phyloP scores from a whole-genome alignment of 2,888 invertebrate genomes.

The Ennomos quercinarius region DNA sequence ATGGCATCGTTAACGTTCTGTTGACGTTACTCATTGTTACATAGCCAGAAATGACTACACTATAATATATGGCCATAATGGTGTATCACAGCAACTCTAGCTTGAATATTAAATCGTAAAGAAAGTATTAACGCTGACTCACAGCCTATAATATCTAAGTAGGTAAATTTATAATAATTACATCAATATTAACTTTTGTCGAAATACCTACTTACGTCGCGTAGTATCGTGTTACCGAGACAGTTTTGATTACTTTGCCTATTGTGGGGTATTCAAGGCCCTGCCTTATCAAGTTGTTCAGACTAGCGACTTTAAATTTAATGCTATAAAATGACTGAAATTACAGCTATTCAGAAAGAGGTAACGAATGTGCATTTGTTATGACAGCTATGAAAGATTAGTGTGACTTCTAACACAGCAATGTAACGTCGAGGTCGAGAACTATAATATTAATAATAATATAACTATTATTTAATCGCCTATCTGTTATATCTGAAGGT shows the following conservation, averaged over 20 bases:
- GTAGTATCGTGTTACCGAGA: conserved; percentile 13
- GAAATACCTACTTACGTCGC: conserved; percentile 35
- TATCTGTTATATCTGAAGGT: conserved; percentile 40
- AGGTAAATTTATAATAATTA: conserved; percentile 62
- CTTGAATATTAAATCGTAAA: conserved; percentile 80
- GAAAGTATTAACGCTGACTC: conserved; percentile 79
- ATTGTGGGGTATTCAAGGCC: conserved; percentile 7
- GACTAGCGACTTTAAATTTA: conserved; percentile 51
- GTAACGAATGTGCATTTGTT: conserved; percentile 59
- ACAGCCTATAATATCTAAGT: conserved; percentile 81
- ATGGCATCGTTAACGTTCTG: conserved; percentile 57
- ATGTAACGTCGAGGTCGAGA: conserved; percentile 57
- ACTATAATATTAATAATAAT: conserved; percentile 40
- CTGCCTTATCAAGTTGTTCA: conserved; percentile 12
- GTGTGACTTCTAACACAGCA: conserved; percentile 63
- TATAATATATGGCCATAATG: conserved; percentile 79
- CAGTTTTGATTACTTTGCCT: conserved; percentile 6
- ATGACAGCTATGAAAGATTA: conserved; percentile 60
- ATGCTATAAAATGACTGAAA: conserved; percentile 68
- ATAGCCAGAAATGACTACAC: conserved; percentile 71
- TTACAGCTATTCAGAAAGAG: conserved; percentile 49
- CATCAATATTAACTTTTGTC: conserved; percentile 56
- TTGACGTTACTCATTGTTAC: conserved; percentile 53
- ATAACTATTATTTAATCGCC: conserved; percentile 49
- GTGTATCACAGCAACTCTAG: conserved; percentile 85